phyloP scores from a whole-genome alignment of 2,113 vertebrate genomes.

The Genyomyrus donnyi region DNA sequence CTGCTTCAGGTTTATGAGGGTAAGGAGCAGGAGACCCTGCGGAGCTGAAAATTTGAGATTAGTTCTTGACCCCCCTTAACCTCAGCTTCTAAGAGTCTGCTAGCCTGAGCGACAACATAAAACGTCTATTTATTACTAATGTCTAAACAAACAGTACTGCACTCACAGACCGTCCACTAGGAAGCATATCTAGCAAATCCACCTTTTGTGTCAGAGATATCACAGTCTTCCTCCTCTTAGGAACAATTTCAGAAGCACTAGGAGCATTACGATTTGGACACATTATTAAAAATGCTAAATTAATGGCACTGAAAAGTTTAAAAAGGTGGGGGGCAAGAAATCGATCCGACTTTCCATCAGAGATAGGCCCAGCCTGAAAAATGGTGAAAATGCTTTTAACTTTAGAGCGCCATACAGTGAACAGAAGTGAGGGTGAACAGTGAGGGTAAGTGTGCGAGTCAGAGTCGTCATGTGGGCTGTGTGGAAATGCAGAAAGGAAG shows the following conservation, averaged over 20 bases:
- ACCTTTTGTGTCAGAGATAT: background rate
- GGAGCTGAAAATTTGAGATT: too few relatives aligned
- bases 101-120: background rate
- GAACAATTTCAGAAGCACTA: background rate
- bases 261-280: background rate
- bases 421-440: too few relatives aligned
- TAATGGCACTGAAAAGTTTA: background rate
- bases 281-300: background rate
- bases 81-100: background rate
- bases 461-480: background rate
- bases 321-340: background rate
- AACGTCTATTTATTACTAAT: background rate
- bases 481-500: background rate
- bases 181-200: background rate
- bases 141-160: background rate
- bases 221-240: background rate
- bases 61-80: too few relatives aligned
- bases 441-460: too few relatives aligned
- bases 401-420: background rate
- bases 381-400: background rate
- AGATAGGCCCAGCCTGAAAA: background rate
- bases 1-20: too few relatives aligned
- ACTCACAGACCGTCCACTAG: background rate
- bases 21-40: too few relatives aligned
- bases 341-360: background rate